Evolutionary conservation across 92 coral and sea anemone species (phyloP), one percentile per base, ranked within the genome.

Genomic region (Epizoanthus rinbou): DNA sequence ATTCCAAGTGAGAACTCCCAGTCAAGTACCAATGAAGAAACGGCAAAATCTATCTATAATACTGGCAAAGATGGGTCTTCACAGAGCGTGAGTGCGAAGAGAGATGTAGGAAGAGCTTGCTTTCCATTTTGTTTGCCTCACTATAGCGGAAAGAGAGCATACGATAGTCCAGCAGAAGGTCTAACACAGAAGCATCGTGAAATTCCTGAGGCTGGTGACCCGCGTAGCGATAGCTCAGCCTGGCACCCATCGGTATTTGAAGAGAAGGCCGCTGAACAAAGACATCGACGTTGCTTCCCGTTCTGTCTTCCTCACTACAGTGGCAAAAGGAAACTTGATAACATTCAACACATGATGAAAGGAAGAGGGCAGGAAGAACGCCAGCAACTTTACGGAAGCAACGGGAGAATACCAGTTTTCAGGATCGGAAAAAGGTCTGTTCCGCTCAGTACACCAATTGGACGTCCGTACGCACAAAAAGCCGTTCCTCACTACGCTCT

Each of bases 41-140:
- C 15, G 54, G 54, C 2, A 9, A 11, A 50, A 50, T 50, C 56
- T 13, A 1, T 13, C 59, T 8, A 41, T 17, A 7, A 16, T 33
- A 41, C 8, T 22, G 57, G 47, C 21, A 39, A 10, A 10, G 66
- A 37, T 37, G 24, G 24, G 3, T 60, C 43, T 35, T 39, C 81
- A 4, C 69, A 10, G 23, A 78, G 21, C 21, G 45, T 60, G 2
- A 60, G 3, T 14, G 25, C 45, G 21, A 78, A 37, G 39, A 21
- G 72, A 8, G 19, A 60, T 9, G 0, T 5, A 57, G 66, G 22
- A 39, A 56, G 57, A 13, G 71, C 70, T n/a, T 78, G 82, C 13
- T 78, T 78, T 39, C 82, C 82, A 24, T 78, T 78, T 15, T 78
- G 82, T 19, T 78, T 78, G 4, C 82, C 82, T 62, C 58, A 35